Evolutionary conservation across 1,140 invertebrate species (phyloP).

Genomic region (Calephelis virginiensis): DNA sequence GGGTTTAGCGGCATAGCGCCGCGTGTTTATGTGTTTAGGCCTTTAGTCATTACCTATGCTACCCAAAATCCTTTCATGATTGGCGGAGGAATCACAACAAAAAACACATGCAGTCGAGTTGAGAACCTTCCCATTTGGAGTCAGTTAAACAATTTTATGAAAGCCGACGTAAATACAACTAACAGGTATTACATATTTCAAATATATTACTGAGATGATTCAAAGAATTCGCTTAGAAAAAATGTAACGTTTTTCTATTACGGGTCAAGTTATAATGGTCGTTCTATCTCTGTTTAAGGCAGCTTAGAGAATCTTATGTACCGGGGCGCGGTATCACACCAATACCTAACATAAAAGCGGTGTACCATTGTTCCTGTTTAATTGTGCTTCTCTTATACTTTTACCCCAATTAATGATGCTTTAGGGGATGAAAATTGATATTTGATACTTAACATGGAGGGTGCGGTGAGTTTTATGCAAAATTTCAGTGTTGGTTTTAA

Average conservation of each 20-base stretch:
- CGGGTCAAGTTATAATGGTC: conserved; percentile 34
- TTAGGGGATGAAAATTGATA: conserved; percentile 10
- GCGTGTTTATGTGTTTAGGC: too few species aligned
- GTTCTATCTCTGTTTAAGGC: conserved; percentile 40
- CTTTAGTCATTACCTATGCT: too few species aligned
- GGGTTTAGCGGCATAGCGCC: too few species aligned
- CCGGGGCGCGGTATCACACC: conserved; percentile 32
- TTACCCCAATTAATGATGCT: conserved; percentile 16
- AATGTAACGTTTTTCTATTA: neutral
- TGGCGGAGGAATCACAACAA: too few species aligned
- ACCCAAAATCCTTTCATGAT: too few species aligned
- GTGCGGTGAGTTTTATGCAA: conserved; percentile 4
- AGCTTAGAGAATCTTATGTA: conserved; percentile 37
- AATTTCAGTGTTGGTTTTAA: neutral
- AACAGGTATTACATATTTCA: neutral
- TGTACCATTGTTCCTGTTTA: conserved; percentile 31
- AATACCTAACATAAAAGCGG: conserved; percentile 37
- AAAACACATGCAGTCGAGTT: too few species aligned
- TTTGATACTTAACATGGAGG: conserved; percentile 9
- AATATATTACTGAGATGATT: too few species aligned
- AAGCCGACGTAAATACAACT: neutral
- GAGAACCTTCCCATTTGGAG: too few species aligned
- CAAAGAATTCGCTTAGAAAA: neutral
- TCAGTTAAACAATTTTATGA: neutral
- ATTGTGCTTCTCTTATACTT: conserved; percentile 18